Conservation (phyloP, 2,888 invertebrate genomes). For the Parnassius glacialis region DNA sequence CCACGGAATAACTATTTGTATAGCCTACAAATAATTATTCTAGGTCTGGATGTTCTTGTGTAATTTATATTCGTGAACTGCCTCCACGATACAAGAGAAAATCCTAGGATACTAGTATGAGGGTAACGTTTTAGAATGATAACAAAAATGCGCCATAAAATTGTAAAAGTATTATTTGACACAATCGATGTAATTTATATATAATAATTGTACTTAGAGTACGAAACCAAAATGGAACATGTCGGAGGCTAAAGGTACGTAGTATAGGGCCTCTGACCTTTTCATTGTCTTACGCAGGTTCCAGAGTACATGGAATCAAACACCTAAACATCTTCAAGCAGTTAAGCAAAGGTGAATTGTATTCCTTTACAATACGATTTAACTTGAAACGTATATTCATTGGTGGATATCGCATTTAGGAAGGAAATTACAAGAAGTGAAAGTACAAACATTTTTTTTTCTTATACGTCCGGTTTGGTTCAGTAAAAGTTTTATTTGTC, state of each 20-base stretch:
- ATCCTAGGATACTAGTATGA: too few species aligned
- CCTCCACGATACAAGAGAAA: too few species aligned
- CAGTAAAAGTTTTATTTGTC: slow-evolving; percentile 68
- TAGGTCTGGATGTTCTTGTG: too few species aligned
- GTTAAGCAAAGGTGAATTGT: slow-evolving; percentile 33
- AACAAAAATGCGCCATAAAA: too few species aligned
- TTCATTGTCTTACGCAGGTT: slow-evolving; percentile 56
- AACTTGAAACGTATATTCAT: slow-evolving; percentile 31
- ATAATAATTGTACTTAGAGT: neutral
- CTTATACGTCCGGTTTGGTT: slow-evolving; percentile 62
- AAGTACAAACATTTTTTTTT: slow-evolving; percentile 63
- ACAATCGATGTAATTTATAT: too few species aligned
- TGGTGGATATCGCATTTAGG: slow-evolving; percentile 40
- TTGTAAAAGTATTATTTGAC: too few species aligned
- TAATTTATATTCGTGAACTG: too few species aligned
- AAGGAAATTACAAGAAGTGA: slow-evolving; percentile 55
- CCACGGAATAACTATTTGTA: too few species aligned
- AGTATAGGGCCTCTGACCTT: slow-evolving; percentile 61
- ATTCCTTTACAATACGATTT: slow-evolving; percentile 25
- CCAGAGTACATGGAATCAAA: neutral
- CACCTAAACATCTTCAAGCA: slow-evolving; percentile 22
- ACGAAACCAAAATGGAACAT: slow-evolving; percentile 4
- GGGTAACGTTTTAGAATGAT: too few species aligned
- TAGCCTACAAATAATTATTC: too few species aligned
- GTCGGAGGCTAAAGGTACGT: slow-evolving; percentile 5